These are phyloP conservation scores for Mugil cephalus DNA, from an alignment of 2,113 vertebrate genomes.

Conservation along the genomic window DNA sequence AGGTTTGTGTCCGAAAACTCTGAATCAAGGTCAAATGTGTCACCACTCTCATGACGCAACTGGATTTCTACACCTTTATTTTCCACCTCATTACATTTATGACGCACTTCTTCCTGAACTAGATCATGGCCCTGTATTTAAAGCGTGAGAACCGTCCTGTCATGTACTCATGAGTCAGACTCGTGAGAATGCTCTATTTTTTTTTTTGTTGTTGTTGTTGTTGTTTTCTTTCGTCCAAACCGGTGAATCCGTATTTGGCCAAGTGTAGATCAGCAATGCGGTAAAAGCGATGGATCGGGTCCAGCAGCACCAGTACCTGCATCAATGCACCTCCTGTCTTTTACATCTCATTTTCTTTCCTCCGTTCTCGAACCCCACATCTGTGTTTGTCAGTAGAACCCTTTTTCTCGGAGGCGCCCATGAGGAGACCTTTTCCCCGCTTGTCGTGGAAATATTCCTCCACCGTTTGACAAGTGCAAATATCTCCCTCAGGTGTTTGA, in stretches of 20 bases:
- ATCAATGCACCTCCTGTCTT: constrained; percentile 1
- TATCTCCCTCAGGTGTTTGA: constrained; percentile 3
- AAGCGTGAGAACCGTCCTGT: no score
- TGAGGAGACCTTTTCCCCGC: not conserved
- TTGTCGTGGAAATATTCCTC: not conserved
- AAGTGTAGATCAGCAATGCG: constrained; percentile 54
- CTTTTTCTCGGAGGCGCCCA: not conserved
- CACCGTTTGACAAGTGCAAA: constrained; percentile 18
- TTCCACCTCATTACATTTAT: no score
- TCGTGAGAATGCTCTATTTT: no score
- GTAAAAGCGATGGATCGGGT: constrained; percentile 55
- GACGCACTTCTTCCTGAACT: no score
- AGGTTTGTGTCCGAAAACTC: no score
- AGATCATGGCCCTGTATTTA: no score
- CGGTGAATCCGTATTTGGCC: constrained; percentile 2
- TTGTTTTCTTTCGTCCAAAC: not conserved
- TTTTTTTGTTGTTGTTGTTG: no score
- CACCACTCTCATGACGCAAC: no score
- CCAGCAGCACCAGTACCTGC: constrained; percentile 53
- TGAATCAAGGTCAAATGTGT: no score
- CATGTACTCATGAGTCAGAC: not conserved
- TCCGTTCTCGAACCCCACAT: not conserved
- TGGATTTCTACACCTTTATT: no score
- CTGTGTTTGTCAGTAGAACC: constrained; percentile 6
- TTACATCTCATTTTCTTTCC: constrained; percentile 23